These are phyloP conservation scores for Amyelois transitella DNA, from an alignment of 1,140 invertebrate genomes.

Conservation along the genomic window DNA sequence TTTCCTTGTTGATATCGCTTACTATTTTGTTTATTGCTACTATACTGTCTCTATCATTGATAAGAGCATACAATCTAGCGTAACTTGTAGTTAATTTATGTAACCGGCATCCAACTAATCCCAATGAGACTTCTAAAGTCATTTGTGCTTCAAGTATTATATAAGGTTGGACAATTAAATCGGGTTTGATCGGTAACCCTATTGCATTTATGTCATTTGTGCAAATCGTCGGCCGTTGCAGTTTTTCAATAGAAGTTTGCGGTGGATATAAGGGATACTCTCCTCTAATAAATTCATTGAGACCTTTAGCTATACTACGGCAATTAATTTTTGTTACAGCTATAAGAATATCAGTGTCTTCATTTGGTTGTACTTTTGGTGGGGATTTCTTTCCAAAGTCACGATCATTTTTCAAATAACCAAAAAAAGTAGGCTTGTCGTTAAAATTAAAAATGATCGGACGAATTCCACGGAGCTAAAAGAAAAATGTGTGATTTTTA, in stretches of 20 bases:
- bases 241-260: constrained; percentile 7
- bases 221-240: constrained; percentile 32
- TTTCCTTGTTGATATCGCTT: constrained; percentile 34
- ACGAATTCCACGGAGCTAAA: constrained; percentile 43
- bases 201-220: constrained; percentile 53
- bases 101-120: constrained; percentile 50
- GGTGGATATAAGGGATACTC: constrained; percentile 51
- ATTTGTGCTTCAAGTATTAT: constrained; percentile 50
- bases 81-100: constrained; percentile 22
- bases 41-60: constrained; percentile 20
- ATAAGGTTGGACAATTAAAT: constrained; percentile 30
- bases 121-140: constrained; percentile 50
- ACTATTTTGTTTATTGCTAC: constrained; percentile 31
- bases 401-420: constrained; percentile 33
- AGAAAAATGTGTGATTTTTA: background rate
- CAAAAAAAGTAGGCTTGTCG: constrained; percentile 26
- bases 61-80: constrained; percentile 43
- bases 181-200: constrained; percentile 19
- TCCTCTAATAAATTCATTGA: constrained; percentile 39
- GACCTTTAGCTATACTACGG: constrained; percentile 32
- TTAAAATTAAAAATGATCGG: background rate
- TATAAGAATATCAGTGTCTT: constrained; percentile 37
- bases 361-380: constrained; percentile 9
- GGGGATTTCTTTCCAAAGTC: constrained; percentile 23
- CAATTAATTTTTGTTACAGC: constrained; percentile 50